Evolutionary conservation across 2,797 vertebrate genomes (phyloP).

Genomic region (Notolabrus celidotus): DNA sequence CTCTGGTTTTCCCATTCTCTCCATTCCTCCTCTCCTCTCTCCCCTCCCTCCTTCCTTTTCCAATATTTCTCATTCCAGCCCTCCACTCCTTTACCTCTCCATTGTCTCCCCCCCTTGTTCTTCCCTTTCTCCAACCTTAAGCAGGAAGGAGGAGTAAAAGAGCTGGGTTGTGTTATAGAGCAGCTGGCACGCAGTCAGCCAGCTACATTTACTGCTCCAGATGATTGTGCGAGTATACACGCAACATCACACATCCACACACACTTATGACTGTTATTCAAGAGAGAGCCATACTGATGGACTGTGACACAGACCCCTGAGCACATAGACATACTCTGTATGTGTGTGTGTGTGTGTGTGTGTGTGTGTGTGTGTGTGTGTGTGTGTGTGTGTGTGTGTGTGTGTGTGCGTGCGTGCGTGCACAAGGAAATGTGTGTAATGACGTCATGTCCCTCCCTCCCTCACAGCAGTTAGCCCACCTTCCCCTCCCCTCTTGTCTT

Average conservation of each 20-base stretch:
- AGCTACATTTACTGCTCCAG: slow-evolving; percentile 67
- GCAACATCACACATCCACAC: slow-evolving; percentile 53
- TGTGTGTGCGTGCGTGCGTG: background rate
- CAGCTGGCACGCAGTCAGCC: slow-evolving; percentile 74
- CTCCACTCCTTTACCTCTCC: slow-evolving; percentile 30
- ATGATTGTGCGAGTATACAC: slow-evolving; percentile 47
- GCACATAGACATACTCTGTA: slow-evolving; percentile 32
- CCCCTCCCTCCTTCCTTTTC: background rate
- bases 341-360: slow-evolving; percentile 31
- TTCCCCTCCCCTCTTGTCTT: slow-evolving; percentile 62
- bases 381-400: slow-evolving; percentile 41
- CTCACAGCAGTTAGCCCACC: slow-evolving; percentile 51
- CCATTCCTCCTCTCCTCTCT: slow-evolving; percentile 11
- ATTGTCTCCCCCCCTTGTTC: slow-evolving; percentile 45
- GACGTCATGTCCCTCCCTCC: slow-evolving; percentile 65
- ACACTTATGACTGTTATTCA: slow-evolving; percentile 54
- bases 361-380: slow-evolving; percentile 19
- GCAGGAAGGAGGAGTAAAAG: slow-evolving; percentile 45
- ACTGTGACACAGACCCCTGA: slow-evolving; percentile 50
- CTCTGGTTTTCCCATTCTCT: slow-evolving; percentile 65
- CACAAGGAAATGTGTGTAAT: slow-evolving; percentile 69
- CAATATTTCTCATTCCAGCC: slow-evolving; percentile 43
- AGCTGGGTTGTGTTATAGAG: slow-evolving; percentile 74
- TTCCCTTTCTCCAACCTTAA: slow-evolving; percentile 42
- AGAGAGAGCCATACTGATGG: slow-evolving; percentile 62